These are phyloP conservation scores for Andrena minutula DNA, from an alignment of 2,888 invertebrate species.

Conservation along the genomic window DNA sequence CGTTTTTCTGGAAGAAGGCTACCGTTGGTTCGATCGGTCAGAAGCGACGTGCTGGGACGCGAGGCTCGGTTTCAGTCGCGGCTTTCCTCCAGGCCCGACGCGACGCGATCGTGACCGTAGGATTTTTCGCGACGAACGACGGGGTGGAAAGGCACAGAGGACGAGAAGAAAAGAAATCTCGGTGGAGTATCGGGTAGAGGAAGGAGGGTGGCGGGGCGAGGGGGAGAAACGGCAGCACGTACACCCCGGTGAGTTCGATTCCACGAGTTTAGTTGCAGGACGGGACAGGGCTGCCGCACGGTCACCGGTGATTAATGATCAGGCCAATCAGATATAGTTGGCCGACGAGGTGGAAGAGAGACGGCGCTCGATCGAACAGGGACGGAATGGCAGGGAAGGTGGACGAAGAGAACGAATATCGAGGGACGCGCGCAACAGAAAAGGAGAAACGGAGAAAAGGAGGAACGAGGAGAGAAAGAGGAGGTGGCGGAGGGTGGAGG, in stretches of 20 bases:
- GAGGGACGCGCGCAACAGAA: conserved; percentile 34
- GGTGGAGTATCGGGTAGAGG: background rate
- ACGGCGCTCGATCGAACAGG: conserved; percentile 41
- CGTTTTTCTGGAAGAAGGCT: background rate
- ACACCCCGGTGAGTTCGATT: conserved; percentile 77
- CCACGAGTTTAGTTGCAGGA: conserved; percentile 76
- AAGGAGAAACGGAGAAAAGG: conserved; percentile 43
- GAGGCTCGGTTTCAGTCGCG: conserved; percentile 41
- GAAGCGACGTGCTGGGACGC: background rate
- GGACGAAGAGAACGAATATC: conserved; percentile 56
- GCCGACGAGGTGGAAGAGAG: conserved; percentile 65
- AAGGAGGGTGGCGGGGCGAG: conserved; percentile 15
- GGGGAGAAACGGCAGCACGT: conserved; percentile 71
- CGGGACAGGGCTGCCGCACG: conserved; percentile 77
- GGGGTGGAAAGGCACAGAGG: conserved; percentile 4
- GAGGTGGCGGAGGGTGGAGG: conserved; percentile 36
- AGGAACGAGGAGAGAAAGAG: conserved; percentile 27
- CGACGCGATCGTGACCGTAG: conserved; percentile 57
- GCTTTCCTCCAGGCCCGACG: conserved; percentile 50
- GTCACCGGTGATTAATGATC: conserved; percentile 81
- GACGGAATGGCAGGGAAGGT: conserved; percentile 21
- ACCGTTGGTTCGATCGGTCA: no score
- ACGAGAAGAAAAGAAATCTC: conserved; percentile 36
- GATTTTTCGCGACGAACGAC: conserved; percentile 50
- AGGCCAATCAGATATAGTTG: conserved; percentile 80